These are phyloP conservation scores for Furcula furcula DNA, from an alignment of 2,888 invertebrate genomes.

Conservation along the genomic window DNA sequence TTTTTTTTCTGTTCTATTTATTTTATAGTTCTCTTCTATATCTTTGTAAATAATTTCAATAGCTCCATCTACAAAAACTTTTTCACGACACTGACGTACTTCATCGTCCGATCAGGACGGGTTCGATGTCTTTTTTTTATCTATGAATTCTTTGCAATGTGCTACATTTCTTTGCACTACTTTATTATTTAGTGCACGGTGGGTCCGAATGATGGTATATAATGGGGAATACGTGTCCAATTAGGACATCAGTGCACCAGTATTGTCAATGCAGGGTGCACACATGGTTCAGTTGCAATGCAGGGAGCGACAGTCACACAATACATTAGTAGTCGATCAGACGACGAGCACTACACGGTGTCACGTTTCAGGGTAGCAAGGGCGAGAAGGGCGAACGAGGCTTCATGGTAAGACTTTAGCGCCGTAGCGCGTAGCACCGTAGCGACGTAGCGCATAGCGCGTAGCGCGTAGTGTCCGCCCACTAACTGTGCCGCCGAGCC, in stretches of 20 bases:
- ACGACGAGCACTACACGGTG: slow-evolving; percentile 30
- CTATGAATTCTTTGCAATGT: too few species aligned
- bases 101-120: too few species aligned
- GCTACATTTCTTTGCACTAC: too few species aligned
- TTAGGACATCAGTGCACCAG: too few species aligned
- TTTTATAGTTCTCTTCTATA: slow-evolving; percentile 35
- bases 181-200: too few species aligned
- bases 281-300: too few species aligned
- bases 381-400: slow-evolving; percentile 89
- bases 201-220: not conserved
- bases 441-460: slow-evolving; percentile 15
- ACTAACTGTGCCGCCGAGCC: slow-evolving; percentile 4
- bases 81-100: too few species aligned
- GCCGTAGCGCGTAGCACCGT: slow-evolving; percentile 17
- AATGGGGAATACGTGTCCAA: too few species aligned
- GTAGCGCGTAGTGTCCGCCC: slow-evolving; percentile 5
- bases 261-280: too few species aligned
- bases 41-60: slow-evolving; percentile 19
- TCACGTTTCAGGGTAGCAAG: slow-evolving; percentile 85
- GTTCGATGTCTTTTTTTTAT: too few species aligned
- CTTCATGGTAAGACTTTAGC: slow-evolving; percentile 84
- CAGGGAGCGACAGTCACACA: not conserved
- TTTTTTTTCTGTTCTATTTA: slow-evolving; percentile 14
- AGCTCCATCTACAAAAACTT: too few species aligned
- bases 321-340: not conserved